phyloP scores from a whole-genome alignment of 1,140 invertebrate species.

The Bombus terrestris region DNA sequence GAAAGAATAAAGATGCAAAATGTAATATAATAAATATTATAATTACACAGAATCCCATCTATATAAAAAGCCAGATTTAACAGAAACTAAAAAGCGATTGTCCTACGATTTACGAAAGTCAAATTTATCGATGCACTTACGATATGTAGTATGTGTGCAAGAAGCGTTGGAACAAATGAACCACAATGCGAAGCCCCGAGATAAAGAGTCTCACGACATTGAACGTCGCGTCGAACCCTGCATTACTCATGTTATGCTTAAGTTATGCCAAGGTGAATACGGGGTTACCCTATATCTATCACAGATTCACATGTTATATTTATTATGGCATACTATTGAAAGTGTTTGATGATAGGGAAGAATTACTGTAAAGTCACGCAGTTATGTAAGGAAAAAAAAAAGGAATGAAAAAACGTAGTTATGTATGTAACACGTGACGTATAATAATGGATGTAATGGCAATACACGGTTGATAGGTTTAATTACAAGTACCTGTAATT shows the following conservation, averaged over 20 bases:
- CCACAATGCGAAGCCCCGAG: not conserved
- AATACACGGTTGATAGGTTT: not conserved
- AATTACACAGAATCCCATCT: no score
- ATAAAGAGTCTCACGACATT: slow-evolving; percentile 57
- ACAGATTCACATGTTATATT: not conserved
- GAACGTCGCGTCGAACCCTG: slow-evolving; percentile 60
- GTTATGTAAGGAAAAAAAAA: no score
- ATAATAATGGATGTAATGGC: not conserved
- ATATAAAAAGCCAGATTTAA: no score
- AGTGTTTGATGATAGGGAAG: not conserved
- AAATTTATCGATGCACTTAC: not conserved
- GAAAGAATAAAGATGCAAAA: no score
- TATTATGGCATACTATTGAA: slow-evolving; percentile 3
- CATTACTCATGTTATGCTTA: slow-evolving; percentile 47
- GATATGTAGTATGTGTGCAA: not conserved
- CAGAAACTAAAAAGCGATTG: not conserved
- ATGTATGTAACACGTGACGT: not conserved
- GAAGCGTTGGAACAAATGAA: not conserved
- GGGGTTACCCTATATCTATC: not conserved
- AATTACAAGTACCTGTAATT: not conserved
- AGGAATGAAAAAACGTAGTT: not conserved
- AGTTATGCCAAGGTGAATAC: slow-evolving; percentile 44
- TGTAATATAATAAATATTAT: no score
- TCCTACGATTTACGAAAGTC: no score
- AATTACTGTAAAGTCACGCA: no score